Evolutionary conservation across 2,113 vertebrate genomes (phyloP).

Genomic region (Actenoides lindsayi): DNA sequence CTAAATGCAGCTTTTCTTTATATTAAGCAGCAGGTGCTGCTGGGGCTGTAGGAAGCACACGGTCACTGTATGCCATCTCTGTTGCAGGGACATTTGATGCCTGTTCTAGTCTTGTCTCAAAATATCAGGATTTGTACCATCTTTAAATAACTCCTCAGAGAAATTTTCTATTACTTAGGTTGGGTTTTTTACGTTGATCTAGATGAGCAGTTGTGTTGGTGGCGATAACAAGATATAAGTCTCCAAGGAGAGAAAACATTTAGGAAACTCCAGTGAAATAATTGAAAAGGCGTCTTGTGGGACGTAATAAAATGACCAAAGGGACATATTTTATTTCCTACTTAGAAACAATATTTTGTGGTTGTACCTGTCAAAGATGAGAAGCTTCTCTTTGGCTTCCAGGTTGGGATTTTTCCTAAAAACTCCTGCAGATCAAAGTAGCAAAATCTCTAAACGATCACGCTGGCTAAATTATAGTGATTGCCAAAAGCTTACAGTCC

Average conservation of each 20-base stretch:
- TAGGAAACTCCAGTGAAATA: neutral
- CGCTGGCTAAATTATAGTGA: neutral
- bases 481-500: neutral
- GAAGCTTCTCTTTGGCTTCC: neutral
- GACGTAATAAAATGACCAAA: neutral
- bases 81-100: neutral
- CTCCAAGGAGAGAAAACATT: neutral
- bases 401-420: neutral
- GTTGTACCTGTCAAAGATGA: neutral
- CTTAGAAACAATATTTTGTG: neutral
- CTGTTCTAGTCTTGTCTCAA: neutral
- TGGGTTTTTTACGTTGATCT: neutral
- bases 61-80: neutral
- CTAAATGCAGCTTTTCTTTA: neutral
- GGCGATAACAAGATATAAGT: neutral
- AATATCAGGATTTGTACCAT: neutral
- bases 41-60: neutral
- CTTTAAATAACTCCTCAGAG: neutral
- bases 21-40: no score
- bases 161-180: neutral
- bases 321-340: neutral
- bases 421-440: neutral
- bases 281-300: neutral
- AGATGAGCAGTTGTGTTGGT: neutral
- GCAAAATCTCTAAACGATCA: neutral